Evolutionary conservation across 2,113 vertebrate genomes (phyloP), one percentile per base, ranked within the genome.

Genomic region (Lepisosteus osseus): DNA sequence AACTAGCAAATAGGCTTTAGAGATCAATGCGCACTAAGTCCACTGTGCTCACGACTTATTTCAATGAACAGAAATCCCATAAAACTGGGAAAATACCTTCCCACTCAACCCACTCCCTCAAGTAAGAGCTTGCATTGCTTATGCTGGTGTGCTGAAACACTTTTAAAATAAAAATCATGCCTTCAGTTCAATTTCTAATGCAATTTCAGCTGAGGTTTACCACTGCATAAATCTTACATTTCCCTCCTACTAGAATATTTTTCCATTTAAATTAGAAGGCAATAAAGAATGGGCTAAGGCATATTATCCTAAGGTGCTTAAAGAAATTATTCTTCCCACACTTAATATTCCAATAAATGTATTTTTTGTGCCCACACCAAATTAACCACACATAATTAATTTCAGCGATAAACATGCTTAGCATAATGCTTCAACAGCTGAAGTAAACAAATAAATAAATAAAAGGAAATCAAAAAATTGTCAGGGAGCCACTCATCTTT

Each of bases 181-280:
- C n/a, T 15, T 59, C 5, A 59, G 57, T 94, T 93, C 90, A 91
- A 90, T 88, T 93, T 92, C 62, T 65, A 65, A 65, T 65, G 29
- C 17, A 65, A 65, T 65, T 29, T 41, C n/a, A 9, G 62, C 3
- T 3, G 41, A 9, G 41, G 29, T 65, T 65, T 65, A 7, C 29
- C 57, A 65, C 62, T 42, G 29, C 7, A 43, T 29, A 65, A 8
- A 13, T n/a, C 51, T 40, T 72, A 55, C 62, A 43, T 54, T 11
- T 11, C 13, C 51, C 63, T 7, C 6, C 62, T 42, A 51, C 40
- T 63, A 51, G 14, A 66, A 47, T 59, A 56, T 57, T 47, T 56
- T 71, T 42, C 65, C 43, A 55, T 65, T 29, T 66, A 67, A 72
- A 67, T 67, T 17, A 61, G 44, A 73, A 51, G 54, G 15, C 65